Conservation (phyloP, 2,888 invertebrate species). For the Dorcus parallelipipedus region DNA sequence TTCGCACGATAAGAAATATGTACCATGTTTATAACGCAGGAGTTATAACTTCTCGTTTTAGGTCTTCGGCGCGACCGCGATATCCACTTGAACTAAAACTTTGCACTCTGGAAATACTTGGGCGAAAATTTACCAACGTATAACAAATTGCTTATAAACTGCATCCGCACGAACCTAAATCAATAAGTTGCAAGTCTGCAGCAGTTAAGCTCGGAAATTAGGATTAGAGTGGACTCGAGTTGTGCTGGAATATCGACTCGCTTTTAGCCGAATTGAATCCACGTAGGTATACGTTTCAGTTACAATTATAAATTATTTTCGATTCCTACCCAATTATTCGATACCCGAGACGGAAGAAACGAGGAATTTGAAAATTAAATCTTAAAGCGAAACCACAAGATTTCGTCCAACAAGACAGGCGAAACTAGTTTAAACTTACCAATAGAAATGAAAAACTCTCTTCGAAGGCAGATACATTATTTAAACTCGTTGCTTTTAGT, state of each 20-base stretch:
- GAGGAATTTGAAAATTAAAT: constrained; percentile 19
- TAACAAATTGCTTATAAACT: constrained; percentile 12
- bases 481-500: too few species aligned
- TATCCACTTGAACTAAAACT: constrained; percentile 9
- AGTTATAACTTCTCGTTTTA: neutral
- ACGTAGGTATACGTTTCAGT: constrained; percentile 4
- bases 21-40: neutral
- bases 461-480: too few species aligned
- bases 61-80: constrained; percentile 9
- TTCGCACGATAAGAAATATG: neutral
- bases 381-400: constrained; percentile 2
- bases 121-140: constrained; percentile 2
- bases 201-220: constrained; percentile 17
- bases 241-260: constrained; percentile 7
- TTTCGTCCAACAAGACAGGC: too few species aligned
- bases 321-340: constrained; percentile 16
- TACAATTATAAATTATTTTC: constrained; percentile 22
- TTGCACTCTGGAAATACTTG: constrained; percentile 9
- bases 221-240: constrained; percentile 17
- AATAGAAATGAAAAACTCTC: too few species aligned
- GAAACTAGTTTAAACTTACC: too few species aligned
- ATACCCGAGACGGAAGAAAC: constrained; percentile 7
- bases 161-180: constrained; percentile 9
- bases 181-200: constrained; percentile 14
- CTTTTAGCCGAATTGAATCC: constrained; percentile 20